Evolutionary conservation across 1,140 invertebrate species (phyloP), one percentile per base, ranked within the genome.

Genomic region (Alviniconcha marisindica): DNA sequence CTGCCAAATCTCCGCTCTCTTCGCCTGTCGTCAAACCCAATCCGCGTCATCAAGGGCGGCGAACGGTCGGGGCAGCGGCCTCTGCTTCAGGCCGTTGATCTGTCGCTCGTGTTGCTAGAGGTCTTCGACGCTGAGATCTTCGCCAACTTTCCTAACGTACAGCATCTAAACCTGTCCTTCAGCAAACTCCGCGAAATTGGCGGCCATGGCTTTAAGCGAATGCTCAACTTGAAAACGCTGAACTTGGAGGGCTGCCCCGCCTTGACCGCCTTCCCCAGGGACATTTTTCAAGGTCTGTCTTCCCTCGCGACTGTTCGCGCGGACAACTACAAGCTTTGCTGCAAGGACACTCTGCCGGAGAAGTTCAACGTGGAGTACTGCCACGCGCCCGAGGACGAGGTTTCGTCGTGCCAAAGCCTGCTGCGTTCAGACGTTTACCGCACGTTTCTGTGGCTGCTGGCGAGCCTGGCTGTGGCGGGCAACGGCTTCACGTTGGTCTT

Each of bases 371-470:
- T 33, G 2, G 36, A 21, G 33, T 74, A 21, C 0, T 74, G 71
- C 33, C 38, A 44, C 24, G 82, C 82, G 21, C 76, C 82, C 5
- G 44, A 36, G 0, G 77, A 83, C 44, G 82, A 84, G 69, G 78
- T 89, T 48, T 89, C 88, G 15, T 89, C 88, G 0, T 89, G 88
- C 60, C 66, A 77, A 21, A 79, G 87, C 48, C 54, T 89, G 28
- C 78, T 89, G 69, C 42, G 76, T 38, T 79, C 80, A 18, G 48
- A 80, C 36, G 10, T 83, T 31, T 79, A 88, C 10, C 78, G 84
- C 10, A 78, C 83, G 10, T 74, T 69, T 7, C 69, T 89, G 1
- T 89, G 86, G 88, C 38, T 88, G 38, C 77, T 88, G 36, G 85
- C 83, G 0, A 48, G 82, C 2, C 10, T 86, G 31, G 71, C 87